Percentiles rank a stretch among this genome's conserved stretches.
Evolutionary conservation across 2,113 vertebrate genomes (phyloP).

Genomic region (Prinia subflava): DNA sequence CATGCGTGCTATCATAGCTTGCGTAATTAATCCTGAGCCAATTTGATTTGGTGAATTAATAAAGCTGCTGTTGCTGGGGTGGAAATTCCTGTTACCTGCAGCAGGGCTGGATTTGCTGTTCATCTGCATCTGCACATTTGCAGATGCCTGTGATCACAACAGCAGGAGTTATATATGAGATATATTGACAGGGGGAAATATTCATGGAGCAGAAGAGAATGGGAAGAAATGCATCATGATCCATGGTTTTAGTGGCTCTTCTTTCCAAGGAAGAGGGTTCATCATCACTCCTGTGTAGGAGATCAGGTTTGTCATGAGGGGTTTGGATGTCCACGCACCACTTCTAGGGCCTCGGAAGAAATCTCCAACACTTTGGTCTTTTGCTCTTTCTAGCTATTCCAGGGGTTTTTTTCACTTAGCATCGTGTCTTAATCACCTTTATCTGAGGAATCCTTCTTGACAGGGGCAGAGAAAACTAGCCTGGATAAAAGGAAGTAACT

Average conservation of each 20-base stretch:
- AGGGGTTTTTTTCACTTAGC: accelerated
- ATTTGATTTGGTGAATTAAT: constrained; percentile 33
- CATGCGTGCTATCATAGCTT: neutral
- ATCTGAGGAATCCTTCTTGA: neutral
- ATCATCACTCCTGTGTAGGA: accelerated
- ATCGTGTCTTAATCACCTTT: neutral
- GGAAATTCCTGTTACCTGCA: constrained; percentile 59
- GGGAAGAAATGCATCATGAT: neutral
- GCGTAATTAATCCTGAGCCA: constrained; percentile 43
- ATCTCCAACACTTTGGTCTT: neutral
- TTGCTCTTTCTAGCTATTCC: neutral
- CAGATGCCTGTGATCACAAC: neutral
- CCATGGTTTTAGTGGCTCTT: neutral
- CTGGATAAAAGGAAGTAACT: neutral
- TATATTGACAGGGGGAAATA: neutral
- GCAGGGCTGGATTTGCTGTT: constrained; percentile 32
- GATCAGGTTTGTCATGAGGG: neutral
- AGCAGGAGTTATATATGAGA: neutral
- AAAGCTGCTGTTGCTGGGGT: constrained; percentile 47
- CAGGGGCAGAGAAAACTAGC: neutral
- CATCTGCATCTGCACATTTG: neutral
- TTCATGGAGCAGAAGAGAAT: neutral
- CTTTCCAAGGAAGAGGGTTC: neutral
- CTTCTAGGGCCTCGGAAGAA: neutral
- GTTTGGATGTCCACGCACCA: neutral